Conservation (phyloP, 2,888 invertebrate species). For the Thecocarcelia acutangulata region DNA sequence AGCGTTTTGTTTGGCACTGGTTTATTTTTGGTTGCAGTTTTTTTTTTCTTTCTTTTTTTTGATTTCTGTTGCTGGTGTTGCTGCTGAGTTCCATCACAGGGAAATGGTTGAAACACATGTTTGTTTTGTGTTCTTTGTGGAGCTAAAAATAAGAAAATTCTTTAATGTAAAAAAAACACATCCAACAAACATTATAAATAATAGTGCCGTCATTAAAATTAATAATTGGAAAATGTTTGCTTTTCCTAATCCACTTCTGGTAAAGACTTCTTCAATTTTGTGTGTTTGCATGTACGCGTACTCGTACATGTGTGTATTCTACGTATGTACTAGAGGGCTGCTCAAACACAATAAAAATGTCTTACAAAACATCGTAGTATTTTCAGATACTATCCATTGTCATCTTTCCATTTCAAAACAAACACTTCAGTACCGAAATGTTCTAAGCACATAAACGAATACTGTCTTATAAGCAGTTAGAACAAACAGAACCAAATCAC, state of each 20-base stretch:
- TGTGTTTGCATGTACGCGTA: too few species aligned
- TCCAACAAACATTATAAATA: slow-evolving; percentile 42
- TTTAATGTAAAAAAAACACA: slow-evolving; percentile 56
- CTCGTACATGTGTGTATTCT: too few species aligned
- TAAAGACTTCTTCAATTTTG: slow-evolving; percentile 5
- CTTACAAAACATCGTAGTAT: too few species aligned
- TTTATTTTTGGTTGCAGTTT: slow-evolving; percentile 70
- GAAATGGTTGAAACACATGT: slow-evolving; percentile 71
- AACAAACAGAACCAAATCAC: too few species aligned
- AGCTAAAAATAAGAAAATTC: slow-evolving; percentile 64
- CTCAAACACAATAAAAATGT: too few species aligned
- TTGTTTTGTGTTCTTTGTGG: slow-evolving; percentile 58
- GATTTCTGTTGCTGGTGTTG: slow-evolving; percentile 21
- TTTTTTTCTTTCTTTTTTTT: slow-evolving; percentile 14
- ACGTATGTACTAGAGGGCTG: too few species aligned
- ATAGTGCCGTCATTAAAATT: slow-evolving; percentile 60
- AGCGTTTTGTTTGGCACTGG: slow-evolving; percentile 50
- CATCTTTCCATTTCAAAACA: too few species aligned
- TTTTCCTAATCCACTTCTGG: slow-evolving; percentile 44
- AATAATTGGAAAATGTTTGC: slow-evolving; percentile 58
- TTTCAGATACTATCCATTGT: too few species aligned
- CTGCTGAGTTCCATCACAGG: slow-evolving; percentile 65
- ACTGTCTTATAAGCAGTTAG: too few species aligned
- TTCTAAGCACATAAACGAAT: too few species aligned
- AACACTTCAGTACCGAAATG: too few species aligned